A percentile compares a stretch with the other conserved stretches of the same genome.
Evolutionary conservation across 2,888 invertebrate genomes (phyloP).

Genomic region (Cotesia congregata): DNA sequence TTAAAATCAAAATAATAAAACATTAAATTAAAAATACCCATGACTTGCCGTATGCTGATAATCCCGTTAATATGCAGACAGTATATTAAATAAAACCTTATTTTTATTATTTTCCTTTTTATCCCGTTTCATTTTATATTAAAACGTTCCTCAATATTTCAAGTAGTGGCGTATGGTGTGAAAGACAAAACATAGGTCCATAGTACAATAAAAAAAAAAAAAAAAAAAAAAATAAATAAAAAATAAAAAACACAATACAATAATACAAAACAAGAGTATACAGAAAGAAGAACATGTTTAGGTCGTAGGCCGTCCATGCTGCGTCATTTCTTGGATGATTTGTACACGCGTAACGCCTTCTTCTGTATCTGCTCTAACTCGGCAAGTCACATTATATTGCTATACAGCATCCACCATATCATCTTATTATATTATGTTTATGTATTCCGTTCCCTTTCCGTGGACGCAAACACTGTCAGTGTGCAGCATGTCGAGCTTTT

Average conservation of each 20-base stretch:
- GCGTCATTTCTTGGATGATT: slow-evolving; percentile 62
- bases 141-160: no score
- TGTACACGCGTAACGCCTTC: slow-evolving; percentile 63
- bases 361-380: slow-evolving; percentile 39
- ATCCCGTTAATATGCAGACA: slow-evolving; percentile 31
- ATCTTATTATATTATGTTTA: slow-evolving; percentile 24
- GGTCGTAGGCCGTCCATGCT: slow-evolving; percentile 52
- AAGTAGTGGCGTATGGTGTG: neutral
- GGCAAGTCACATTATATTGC: slow-evolving; percentile 38
- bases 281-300: slow-evolving; percentile 36
- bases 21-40: neutral
- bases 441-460: no score
- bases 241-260: slow-evolving; percentile 7
- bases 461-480: no score
- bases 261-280: slow-evolving; percentile 11
- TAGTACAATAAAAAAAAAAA: neutral
- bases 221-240: no score
- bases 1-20: neutral
- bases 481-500: no score
- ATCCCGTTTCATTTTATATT: neutral
- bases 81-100: no score
- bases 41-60: slow-evolving; percentile 38
- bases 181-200: neutral
- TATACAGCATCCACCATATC: slow-evolving; percentile 44
- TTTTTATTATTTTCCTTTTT: no score